Percentiles rank a stretch among this genome's conserved stretches.
phyloP scores from a whole-genome alignment of 2,113 vertebrate genomes.

The Struthidea cinerea region DNA sequence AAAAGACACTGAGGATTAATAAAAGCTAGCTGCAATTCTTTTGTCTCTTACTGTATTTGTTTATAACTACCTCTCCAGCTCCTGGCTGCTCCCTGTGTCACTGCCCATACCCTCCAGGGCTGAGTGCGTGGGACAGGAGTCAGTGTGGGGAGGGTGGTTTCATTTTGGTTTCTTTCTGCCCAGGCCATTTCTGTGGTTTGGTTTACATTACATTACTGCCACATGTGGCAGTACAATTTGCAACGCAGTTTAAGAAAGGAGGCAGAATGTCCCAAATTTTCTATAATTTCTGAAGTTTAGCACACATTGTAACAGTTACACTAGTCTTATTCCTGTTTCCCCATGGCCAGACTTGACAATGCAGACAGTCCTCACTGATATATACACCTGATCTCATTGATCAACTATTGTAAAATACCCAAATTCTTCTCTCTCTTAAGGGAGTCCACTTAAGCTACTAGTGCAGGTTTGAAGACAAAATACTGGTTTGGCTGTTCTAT shows the following conservation, averaged over 20 bases:
- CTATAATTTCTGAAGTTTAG: background rate
- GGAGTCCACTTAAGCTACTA: background rate
- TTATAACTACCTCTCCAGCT: background rate
- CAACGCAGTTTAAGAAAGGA: background rate
- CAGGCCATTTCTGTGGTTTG: background rate
- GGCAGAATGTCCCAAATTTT: background rate
- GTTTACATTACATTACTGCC: background rate
- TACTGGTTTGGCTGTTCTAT: background rate
- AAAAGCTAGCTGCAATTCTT: background rate
- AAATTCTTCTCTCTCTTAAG: background rate
- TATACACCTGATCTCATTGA: background rate
- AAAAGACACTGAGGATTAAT: background rate
- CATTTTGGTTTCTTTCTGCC: background rate
- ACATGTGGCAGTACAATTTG: background rate
- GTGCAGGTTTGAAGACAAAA: background rate
- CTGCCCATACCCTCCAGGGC: background rate
- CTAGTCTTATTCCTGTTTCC: background rate
- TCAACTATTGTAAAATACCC: background rate
- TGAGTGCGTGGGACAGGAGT: rapidly evolving
- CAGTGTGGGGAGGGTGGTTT: rapidly evolving
- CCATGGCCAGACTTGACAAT: background rate
- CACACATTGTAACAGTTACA: background rate
- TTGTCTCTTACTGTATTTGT: background rate
- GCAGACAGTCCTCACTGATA: background rate
- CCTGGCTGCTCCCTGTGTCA: background rate